Evolutionary conservation across 2,113 vertebrate species (phyloP), one percentile per base, ranked within the genome.

Genomic region (Sturnira hondurensis): DNA sequence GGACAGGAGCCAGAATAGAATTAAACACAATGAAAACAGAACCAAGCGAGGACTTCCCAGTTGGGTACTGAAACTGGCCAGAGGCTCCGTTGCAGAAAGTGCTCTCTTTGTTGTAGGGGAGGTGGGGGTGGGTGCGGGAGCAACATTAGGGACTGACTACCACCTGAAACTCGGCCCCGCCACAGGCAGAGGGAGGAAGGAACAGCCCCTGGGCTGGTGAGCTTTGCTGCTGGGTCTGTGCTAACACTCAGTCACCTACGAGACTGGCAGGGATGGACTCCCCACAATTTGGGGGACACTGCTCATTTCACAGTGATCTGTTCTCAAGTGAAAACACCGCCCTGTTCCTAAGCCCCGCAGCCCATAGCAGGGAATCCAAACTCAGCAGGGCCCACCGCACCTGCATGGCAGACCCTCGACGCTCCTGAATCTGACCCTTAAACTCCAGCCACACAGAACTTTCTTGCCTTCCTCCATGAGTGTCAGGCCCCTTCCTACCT

Each of bases 61-160:
- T 33, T 2, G 71, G 73, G 50, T 0, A 0, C 43, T 1, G 38
- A 10, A 0, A 5, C 8, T 1, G 3, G 28, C 65, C 83, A 36
- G 31, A 36, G 45, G n/a, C 65, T 33, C 20, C 52, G n/a, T 2
- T 1, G 71, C 2, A 36, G 17, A 47, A 8, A 50, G 28, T 0
- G 3, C 24, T 15, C 14, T 15, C 14, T 73, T 9, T 33, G 71
- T 15, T 58, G 17, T 16, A 43, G 67, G 65, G 43, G 19, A 24
- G 52, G 2, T 10, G 26, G 47, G n/a, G 38, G n/a, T 14, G 17
- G 24, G 31, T 63, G 26, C 58, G 16, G 15, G 26, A 28, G 65
- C 10, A 4, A 4, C 1, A 0, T 4, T 7, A 19, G 45, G 24
- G 11, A 6, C 78, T 10, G 33, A 14, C 0, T 22, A 6, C 33